phyloP scores from a whole-genome alignment of 2,113 vertebrate species.

The Carassius auratus region DNA sequence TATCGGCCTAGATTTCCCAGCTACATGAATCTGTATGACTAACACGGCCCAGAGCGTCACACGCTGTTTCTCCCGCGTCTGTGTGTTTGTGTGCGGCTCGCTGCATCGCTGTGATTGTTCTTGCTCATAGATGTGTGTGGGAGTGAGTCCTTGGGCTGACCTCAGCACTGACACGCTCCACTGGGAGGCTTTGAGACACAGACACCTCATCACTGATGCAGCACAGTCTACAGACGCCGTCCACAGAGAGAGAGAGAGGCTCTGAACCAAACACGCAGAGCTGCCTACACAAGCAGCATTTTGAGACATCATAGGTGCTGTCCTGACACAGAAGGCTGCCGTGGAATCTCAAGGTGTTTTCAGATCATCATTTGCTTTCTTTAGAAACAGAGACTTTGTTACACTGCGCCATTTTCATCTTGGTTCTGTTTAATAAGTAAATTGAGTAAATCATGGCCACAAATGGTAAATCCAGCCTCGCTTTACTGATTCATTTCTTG shows the following conservation, averaged over 20 bases:
- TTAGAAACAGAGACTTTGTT: background rate
- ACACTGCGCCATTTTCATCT: background rate
- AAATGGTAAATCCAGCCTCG: too few species aligned
- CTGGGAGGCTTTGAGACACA: slow-evolving; percentile 66
- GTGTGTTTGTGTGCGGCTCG: slow-evolving; percentile 1
- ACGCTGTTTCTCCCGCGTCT: background rate
- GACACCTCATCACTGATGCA: slow-evolving; percentile 81
- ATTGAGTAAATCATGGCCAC: too few species aligned
- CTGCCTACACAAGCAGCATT: background rate
- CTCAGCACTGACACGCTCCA: slow-evolving; percentile 68
- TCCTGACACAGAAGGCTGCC: slow-evolving; percentile 11
- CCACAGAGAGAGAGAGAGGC: slow-evolving; percentile 58
- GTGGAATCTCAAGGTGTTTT: background rate
- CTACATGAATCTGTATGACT: slow-evolving; percentile 22
- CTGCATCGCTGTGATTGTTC: background rate
- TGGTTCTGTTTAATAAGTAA: background rate
- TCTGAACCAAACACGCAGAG: slow-evolving; percentile 5
- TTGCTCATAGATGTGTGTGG: slow-evolving; percentile 43
- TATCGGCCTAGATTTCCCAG: slow-evolving; percentile 43
- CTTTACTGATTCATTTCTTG: too few species aligned
- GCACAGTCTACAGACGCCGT: slow-evolving; percentile 63
- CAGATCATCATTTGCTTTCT: background rate
- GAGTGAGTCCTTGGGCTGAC: slow-evolving; percentile 79
- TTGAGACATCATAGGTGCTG: background rate
- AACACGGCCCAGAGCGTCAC: background rate